Evolutionary conservation across 2,797 vertebrate genomes (phyloP).

Genomic region (Fistularia commersonii): DNA sequence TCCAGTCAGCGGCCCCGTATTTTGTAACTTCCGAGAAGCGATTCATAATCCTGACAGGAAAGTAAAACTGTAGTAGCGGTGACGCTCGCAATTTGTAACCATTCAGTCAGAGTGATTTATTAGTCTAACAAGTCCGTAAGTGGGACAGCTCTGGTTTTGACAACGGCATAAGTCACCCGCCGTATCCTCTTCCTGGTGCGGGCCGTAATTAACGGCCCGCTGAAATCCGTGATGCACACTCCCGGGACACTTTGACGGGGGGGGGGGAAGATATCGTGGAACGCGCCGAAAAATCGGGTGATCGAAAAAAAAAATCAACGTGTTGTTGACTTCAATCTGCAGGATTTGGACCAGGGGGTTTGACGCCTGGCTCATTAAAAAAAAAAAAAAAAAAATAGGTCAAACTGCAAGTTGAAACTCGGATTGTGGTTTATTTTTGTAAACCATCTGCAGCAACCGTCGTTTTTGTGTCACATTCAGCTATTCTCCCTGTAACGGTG

Average conservation of each 20-base stretch:
- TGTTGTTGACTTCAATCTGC: no score
- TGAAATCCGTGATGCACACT: constrained; percentile 4
- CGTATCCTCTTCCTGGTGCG: constrained; percentile 1
- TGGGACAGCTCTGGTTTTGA: constrained; percentile 29
- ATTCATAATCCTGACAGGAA: not conserved
- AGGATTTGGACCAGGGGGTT: no score
- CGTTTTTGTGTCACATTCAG: no score
- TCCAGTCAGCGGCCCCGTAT: constrained; percentile 5
- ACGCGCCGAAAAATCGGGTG: no score
- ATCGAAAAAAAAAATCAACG: no score
- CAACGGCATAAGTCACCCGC: constrained; percentile 17
- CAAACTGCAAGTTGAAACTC: no score
- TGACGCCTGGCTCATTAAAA: no score
- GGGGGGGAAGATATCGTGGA: no score
- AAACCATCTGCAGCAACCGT: no score
- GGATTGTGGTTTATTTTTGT: no score
- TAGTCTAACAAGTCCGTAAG: constrained; percentile 16
- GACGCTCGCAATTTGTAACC: constrained; percentile 22
- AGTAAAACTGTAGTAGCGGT: constrained; percentile 3
- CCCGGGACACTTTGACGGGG: not conserved
- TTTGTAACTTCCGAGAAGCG: constrained; percentile 16
- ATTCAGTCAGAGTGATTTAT: constrained; percentile 30
- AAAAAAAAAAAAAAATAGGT: no score
- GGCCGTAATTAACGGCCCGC: constrained; percentile 2
- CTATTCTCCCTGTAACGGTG: no score